Conservation (phyloP, 2,113 vertebrate species). For the Acanthisitta chloris region DNA sequence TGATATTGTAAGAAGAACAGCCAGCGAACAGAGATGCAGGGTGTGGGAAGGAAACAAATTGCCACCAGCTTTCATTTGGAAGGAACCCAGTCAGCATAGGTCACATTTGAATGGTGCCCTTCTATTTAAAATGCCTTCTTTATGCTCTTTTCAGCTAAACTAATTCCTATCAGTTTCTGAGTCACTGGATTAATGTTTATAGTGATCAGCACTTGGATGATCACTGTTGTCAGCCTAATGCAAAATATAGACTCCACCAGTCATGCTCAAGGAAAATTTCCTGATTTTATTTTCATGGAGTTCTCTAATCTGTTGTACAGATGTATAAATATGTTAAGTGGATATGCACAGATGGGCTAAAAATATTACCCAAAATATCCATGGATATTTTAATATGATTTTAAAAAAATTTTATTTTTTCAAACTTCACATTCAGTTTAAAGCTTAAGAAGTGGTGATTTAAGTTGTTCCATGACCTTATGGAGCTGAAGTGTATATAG, state of each 20-base stretch:
- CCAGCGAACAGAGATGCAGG: neutral
- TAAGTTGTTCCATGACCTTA: neutral
- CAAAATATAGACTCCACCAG: neutral
- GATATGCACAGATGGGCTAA: neutral
- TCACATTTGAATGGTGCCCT: neutral
- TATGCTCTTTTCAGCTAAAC: neutral
- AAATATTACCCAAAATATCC: neutral
- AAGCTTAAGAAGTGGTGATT: neutral
- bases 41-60: neutral
- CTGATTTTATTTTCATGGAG: neutral
- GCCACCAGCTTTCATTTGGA: neutral
- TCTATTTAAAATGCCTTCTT: neutral
- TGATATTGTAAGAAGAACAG: neutral
- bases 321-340: neutral
- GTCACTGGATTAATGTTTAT: neutral
- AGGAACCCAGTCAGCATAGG: neutral
- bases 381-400: neutral
- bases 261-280: neutral
- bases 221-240: neutral
- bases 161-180: neutral
- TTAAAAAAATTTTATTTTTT: neutral
- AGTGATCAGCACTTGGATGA: neutral
- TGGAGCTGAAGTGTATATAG: neutral
- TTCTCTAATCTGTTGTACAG: neutral
- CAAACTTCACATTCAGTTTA: neutral